A percentile compares a stretch with the other conserved stretches of the same genome.
phyloP scores from a whole-genome alignment of 2,888 invertebrate genomes.

The Rotaria magnacalcarata region DNA sequence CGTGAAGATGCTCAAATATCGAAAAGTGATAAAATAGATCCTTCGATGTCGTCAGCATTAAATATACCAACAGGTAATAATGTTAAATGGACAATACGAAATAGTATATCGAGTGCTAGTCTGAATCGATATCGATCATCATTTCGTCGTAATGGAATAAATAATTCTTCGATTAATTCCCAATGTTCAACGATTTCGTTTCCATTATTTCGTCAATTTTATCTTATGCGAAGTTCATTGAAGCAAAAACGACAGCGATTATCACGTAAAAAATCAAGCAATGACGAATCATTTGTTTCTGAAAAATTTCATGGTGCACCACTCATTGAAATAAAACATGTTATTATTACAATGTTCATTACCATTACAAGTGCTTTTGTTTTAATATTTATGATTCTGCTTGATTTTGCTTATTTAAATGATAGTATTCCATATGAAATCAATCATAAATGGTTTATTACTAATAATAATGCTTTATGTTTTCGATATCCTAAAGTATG shows the following conservation, averaged over 20 bases:
- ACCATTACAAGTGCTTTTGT: not conserved
- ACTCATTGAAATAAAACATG: not conserved
- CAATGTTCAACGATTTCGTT: not conserved
- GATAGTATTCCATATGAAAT: not conserved
- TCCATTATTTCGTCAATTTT: slow-evolving; percentile 35
- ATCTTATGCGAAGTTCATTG: slow-evolving; percentile 17
- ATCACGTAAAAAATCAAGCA: not conserved
- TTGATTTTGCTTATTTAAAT: not conserved
- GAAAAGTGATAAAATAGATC: not conserved
- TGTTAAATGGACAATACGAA: not conserved
- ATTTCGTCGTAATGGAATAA: not conserved
- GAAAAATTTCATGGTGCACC: not conserved
- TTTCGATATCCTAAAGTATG: not conserved
- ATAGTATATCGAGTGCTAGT: not conserved
- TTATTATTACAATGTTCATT: not conserved
- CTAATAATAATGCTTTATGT: not conserved
- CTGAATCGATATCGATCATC: not conserved
- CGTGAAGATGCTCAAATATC: not conserved
- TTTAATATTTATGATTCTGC: not conserved
- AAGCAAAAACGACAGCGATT: not conserved
- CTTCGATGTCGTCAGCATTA: not conserved
- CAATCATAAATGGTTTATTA: not conserved
- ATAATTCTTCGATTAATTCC: not conserved
- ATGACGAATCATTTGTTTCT: not conserved
- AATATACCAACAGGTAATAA: not conserved